Conservation (phyloP, 1,140 invertebrate species). For the Parasteatoda tepidariorum region DNA sequence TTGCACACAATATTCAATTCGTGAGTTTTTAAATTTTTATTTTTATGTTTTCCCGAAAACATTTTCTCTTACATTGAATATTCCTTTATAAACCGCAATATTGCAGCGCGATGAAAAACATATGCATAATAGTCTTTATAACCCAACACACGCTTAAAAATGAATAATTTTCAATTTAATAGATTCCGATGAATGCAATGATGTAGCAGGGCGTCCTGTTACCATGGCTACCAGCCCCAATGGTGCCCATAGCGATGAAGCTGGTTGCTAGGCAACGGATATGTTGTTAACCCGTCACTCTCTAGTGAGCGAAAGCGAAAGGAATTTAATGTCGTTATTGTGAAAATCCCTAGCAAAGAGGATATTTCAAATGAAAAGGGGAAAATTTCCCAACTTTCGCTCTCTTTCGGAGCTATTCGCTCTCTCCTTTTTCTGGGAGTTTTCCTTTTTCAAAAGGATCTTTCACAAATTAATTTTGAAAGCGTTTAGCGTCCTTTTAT, state of each 20-base stretch:
- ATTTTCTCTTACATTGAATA: background rate
- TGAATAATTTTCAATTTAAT: constrained; percentile 16
- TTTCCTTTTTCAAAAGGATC: constrained; percentile 16
- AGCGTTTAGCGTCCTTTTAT: constrained; percentile 6
- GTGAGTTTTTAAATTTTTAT: too few species aligned
- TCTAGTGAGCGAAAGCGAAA: background rate
- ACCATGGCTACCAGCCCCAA: constrained; percentile 26
- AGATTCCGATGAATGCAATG: background rate
- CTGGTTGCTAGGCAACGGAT: constrained; percentile 38
- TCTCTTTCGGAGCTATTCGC: background rate
- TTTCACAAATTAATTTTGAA: constrained; percentile 53
- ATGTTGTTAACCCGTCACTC: constrained; percentile 56
- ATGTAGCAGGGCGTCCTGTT: constrained; percentile 8
- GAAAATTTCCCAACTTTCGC: constrained; percentile 15
- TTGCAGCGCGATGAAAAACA: background rate
- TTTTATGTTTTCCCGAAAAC: background rate
- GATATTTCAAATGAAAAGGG: constrained; percentile 23
- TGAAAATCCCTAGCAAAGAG: constrained; percentile 12
- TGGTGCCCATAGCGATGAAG: constrained; percentile 17
- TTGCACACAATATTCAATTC: too few species aligned
- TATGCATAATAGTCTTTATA: background rate
- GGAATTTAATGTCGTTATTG: constrained; percentile 39
- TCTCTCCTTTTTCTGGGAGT: background rate
- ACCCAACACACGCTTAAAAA: background rate
- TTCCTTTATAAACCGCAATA: background rate